Base-by-base conservation (phyloP, 2,113 vertebrate genomes). In the Perca fluviatilis region DNA sequence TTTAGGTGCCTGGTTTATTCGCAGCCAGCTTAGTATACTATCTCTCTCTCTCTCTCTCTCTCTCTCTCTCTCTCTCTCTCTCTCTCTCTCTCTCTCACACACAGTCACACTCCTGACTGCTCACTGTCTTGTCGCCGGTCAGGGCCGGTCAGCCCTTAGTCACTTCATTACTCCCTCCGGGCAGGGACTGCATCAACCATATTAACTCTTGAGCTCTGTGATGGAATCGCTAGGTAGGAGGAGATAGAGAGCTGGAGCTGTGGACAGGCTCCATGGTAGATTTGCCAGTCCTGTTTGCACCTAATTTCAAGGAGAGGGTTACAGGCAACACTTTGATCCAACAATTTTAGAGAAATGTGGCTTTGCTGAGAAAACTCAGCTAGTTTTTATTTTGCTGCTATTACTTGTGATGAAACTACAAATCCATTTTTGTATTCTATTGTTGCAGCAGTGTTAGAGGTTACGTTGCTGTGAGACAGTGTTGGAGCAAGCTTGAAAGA, bases 161-260 rank as follows among this genome's bases (percentile, higher is more conserved):
- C 87, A 90, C 91, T 92, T 91, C 87, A 91, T 93, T 87, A 86
- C 86, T 77, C 83, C 86, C 87, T 82, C 72, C 1, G 63, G 92
- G 80, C 79, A 79, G 79, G 53, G 76, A 88, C 85, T 90, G 89
- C 86, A 89, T 89, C 89, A 83, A 51, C 80, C 49, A 21, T 80
- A 90, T 90, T 89, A 91, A 89, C 84, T 86, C 87, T 58, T 65
- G 73, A 85, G 87, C 88, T 79, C 71, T 85, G 87, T 84, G 80
- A 87, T 86, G 86, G 86, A 91, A 88, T 88, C 74, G 10, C 62
- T 46, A 62, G 80, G 83, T 60, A 65, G 86, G 77, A 84, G 90
- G 82, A 84, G 90, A 84, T 36, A 8, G 67, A 83, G 81, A 53
- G 86, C 84, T 78, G 71, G 79, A 75, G 86, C 77, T 75, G 76